These are phyloP conservation scores for Dicycla oo DNA, from an alignment of 2,888 invertebrate species.

Conservation along the genomic window DNA sequence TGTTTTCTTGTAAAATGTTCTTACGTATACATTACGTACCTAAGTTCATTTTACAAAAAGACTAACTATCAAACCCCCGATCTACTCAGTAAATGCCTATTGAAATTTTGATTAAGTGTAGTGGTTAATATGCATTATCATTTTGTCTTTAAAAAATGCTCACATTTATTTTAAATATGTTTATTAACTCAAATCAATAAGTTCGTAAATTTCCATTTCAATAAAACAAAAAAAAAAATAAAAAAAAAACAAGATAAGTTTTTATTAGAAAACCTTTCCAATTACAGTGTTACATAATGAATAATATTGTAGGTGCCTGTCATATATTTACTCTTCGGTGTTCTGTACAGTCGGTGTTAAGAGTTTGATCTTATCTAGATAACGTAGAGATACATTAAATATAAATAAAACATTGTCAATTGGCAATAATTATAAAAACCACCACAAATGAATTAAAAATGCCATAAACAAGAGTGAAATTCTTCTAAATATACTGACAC, in stretches of 20 bases:
- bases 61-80: not conserved
- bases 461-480: constrained; percentile 73
- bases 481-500: constrained; percentile 78
- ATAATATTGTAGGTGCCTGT: constrained; percentile 8
- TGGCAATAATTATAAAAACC: constrained; percentile 61
- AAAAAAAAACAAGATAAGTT: not conserved
- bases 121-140: constrained; percentile 15
- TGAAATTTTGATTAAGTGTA: constrained; percentile 38
- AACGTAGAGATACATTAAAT: constrained; percentile 60
- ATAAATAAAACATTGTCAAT: constrained; percentile 57
- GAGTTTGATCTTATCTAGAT: constrained; percentile 57
- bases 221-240: not conserved
- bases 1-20: constrained; percentile 18
- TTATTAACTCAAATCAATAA: constrained; percentile 19
- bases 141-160: constrained; percentile 38
- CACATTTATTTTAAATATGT: constrained; percentile 27
- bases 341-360: constrained; percentile 49
- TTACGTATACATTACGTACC: constrained; percentile 1
- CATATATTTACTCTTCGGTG: constrained; percentile 32
- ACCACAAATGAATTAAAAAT: constrained; percentile 72
- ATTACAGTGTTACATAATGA: constrained; percentile 19
- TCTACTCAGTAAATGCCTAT: constrained; percentile 29
- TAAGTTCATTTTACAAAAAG: constrained; percentile 16
- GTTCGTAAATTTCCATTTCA: not conserved
- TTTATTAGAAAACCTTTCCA: constrained; percentile 13